These are phyloP conservation scores for Pelobates fuscus DNA, from an alignment of 2,113 vertebrate species.

Conservation along the genomic window DNA sequence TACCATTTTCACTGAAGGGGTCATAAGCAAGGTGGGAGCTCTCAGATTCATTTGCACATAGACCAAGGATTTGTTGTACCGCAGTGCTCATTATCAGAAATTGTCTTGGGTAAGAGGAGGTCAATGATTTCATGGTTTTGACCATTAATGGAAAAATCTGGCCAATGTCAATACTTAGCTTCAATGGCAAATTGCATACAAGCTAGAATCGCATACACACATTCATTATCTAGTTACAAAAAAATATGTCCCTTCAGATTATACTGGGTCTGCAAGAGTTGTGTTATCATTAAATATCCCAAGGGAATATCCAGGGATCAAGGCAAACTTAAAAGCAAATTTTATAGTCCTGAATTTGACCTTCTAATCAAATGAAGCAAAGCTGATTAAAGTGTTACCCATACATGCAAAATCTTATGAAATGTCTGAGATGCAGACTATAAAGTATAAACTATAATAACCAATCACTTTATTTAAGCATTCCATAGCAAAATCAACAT, in stretches of 20 bases:
- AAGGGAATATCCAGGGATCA: not conserved
- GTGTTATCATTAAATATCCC: not conserved
- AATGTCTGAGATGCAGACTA: not conserved
- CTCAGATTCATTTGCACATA: not conserved
- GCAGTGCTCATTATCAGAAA: not conserved
- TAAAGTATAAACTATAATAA: not conserved
- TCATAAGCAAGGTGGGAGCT: not conserved
- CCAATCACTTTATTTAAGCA: not conserved
- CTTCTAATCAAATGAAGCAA: slow-evolving; percentile 1
- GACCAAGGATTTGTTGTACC: not conserved
- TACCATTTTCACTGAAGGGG: not conserved
- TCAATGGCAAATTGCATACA: too few relatives aligned
- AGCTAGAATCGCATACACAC: too few relatives aligned
- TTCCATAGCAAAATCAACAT: not conserved
- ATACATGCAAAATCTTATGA: not conserved
- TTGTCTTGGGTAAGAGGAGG: not conserved
- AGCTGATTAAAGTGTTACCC: not conserved
- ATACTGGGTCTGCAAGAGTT: not conserved
- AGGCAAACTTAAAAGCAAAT: not conserved
- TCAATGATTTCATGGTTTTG: not conserved
- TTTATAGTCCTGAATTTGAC: not conserved
- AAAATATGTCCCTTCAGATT: not conserved
- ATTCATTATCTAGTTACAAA: too few relatives aligned
- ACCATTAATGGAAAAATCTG: not conserved
- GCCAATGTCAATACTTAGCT: not conserved